Evolutionary conservation across 23 tunicate species (phyloP).

Genomic region (Ascidia mentula): DNA sequence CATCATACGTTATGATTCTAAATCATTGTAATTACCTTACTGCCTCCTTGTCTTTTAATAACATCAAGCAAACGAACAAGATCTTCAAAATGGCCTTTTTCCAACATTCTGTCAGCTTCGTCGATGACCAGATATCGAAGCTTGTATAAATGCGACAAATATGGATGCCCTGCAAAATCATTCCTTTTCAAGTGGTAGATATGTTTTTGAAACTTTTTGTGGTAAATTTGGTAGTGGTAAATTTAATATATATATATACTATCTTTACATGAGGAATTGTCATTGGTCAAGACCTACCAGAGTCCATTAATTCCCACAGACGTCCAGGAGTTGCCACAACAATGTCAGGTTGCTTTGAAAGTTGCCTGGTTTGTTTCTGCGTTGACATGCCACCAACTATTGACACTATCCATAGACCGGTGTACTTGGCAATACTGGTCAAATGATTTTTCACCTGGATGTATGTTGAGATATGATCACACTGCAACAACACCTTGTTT

Average conservation of each 20-base stretch:
- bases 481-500: no score
- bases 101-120: slow-evolving; percentile 98
- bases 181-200: no score
- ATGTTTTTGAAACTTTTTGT: no score
- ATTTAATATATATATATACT: no score
- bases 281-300: slow-evolving; percentile 20
- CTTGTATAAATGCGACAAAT: slow-evolving; percentile 38
- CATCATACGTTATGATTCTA: no score
- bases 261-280: background rate
- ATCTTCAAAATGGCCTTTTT: slow-evolving; percentile 95
- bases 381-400: slow-evolving; percentile 96
- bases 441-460: slow-evolving; percentile 72
- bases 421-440: slow-evolving; percentile 53
- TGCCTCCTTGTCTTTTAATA: slow-evolving; percentile 40
- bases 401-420: slow-evolving; percentile 41
- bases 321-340: slow-evolving; percentile 97
- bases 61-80: slow-evolving; percentile 52
- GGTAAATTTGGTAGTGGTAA: no score
- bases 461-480: no score
- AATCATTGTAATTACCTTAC: slow-evolving; percentile 38
- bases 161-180: slow-evolving; percentile 49
- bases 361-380: slow-evolving; percentile 77
- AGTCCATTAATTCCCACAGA: slow-evolving; percentile 71
- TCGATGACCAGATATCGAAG: slow-evolving; percentile 88
- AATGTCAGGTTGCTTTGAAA: slow-evolving; percentile 70